Conservation (phyloP, 2,113 vertebrate species). For the Callaeas wilsoni region DNA sequence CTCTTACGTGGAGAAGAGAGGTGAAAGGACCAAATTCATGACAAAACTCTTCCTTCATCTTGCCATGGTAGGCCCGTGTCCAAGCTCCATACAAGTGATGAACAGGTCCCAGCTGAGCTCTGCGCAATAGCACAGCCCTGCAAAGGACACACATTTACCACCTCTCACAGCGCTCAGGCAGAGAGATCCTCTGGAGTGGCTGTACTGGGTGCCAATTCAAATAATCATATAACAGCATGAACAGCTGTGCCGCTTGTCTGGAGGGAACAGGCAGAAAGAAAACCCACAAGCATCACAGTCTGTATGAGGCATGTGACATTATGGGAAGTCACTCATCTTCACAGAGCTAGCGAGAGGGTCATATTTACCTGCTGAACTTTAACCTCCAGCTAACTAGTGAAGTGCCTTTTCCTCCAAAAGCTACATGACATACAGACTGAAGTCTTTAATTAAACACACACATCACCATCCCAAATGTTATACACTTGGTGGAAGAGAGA, state of each 20-base stretch:
- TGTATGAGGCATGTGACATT: neutral
- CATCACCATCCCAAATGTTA: neutral
- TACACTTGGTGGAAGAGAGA: neutral
- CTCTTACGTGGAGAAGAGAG: neutral
- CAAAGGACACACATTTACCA: accelerated
- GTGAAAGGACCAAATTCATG: neutral
- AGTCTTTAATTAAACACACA: neutral
- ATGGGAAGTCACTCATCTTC: neutral
- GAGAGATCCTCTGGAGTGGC: neutral
- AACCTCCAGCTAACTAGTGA: neutral
- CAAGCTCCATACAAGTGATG: neutral
- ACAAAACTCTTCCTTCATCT: neutral
- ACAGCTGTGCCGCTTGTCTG: neutral
- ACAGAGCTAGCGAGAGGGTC: neutral
- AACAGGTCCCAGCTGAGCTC: neutral
- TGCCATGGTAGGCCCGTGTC: accelerated
- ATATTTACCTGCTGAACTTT: neutral
- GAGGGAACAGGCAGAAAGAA: neutral
- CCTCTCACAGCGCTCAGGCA: accelerated
- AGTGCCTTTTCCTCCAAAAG: neutral
- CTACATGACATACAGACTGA: neutral
- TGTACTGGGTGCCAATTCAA: neutral
- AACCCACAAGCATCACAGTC: neutral
- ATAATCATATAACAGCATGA: neutral
- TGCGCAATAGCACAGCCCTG: neutral